phyloP scores from a whole-genome alignment of 2,797 vertebrate species.

The Iguana delicatissima region DNA sequence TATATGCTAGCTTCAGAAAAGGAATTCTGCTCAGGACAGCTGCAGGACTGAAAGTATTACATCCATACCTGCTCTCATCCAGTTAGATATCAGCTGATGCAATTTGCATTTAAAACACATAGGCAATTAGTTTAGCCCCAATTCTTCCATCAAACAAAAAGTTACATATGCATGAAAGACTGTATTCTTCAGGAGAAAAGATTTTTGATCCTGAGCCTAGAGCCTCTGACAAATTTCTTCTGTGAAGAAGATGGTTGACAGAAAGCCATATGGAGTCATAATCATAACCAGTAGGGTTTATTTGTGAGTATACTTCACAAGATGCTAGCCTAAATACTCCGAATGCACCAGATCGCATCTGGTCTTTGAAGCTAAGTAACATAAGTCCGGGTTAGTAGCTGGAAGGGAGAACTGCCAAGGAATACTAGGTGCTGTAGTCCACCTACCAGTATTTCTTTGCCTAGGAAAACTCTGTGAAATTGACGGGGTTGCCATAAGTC shows the following conservation, averaged over 20 bases:
- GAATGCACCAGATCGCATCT: too few species aligned
- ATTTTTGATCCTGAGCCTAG: background rate
- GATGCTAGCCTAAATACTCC: too few species aligned
- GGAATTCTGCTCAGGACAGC: background rate
- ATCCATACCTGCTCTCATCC: background rate
- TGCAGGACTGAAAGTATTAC: background rate
- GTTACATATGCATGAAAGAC: too few species aligned
- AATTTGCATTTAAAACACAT: background rate
- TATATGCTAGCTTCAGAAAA: background rate
- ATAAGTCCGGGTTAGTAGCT: too few species aligned
- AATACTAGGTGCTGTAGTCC: too few species aligned
- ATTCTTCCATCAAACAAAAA: background rate
- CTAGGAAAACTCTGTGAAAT: too few species aligned
- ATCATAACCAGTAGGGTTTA: too few species aligned
- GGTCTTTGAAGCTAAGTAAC: too few species aligned
- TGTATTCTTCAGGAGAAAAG: background rate
- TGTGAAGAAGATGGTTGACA: background rate
- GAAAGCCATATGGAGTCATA: background rate
- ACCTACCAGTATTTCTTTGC: too few species aligned
- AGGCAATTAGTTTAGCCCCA: background rate
- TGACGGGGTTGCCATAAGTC: too few species aligned
- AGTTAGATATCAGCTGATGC: background rate
- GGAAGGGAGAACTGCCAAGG: too few species aligned
- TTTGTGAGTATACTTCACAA: too few species aligned
- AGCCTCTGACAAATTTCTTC: background rate